Base-by-base conservation (phyloP, 2,113 vertebrate genomes). In the Otocyon megalotis region DNA sequence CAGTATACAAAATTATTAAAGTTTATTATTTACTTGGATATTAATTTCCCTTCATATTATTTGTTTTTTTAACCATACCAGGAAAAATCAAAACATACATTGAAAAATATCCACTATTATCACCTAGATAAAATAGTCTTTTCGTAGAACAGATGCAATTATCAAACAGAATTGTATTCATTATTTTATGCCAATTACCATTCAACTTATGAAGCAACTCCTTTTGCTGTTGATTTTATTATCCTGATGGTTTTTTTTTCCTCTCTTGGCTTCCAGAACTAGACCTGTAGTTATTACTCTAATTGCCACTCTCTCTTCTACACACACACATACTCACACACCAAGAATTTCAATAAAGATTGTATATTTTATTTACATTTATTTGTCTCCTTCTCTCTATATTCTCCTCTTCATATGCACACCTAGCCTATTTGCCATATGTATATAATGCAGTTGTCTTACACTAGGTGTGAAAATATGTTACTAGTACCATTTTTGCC, bases 181-280 rank as follows among this genome's bases (percentile, higher is more conserved):
- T 94, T 79, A 35, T 88, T 94, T 79, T 83, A 62, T 95, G 26
- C 22, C 56, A 86, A 76, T 96, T 96, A 76, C 7, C 26, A 48
- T 93, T 95, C 81, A 94, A 53, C 26, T 91, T 96, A 48, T 24
- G 16, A 94, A 96, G 43, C 67, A 80, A 35, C 22, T 77, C 17
- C 15, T 97, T 95, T 97, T 81, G 8, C 48, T 97, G 5, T 60
- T 96, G 28, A 79, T 88, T 94, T 86, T 97, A 69, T 88, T 85
- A 14, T 77, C 12, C 50, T 94, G 5, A 48, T 95, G 35, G 32
- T 56, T 91, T 87, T 2, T 82, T 88, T 93, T 62, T 58, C 22
- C 15, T 77, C 53, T 86, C 20, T 87, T 54, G n/a, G 8, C 2
- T 69, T 92, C 50, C 8, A 94, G 15, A 95, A 50, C 48, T 77